Evolutionary conservation across 1,140 invertebrate species (phyloP), one percentile per base, ranked within the genome.

Genomic region (Macrotrachela quadricornifera): DNA sequence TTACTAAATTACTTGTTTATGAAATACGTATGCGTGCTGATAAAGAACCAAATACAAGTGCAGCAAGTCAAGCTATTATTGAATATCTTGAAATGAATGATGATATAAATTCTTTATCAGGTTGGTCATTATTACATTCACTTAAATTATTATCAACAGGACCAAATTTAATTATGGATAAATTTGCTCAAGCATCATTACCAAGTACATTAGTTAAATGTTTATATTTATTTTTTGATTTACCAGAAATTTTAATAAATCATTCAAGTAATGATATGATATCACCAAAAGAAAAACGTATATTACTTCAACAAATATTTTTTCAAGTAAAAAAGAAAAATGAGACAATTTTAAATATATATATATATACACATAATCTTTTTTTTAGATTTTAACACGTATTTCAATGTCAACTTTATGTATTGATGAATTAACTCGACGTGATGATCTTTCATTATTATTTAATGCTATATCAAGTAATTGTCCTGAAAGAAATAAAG

Each of bases 191-290:
- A 47, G 83, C 83, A 46, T 81, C 85, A 17, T 80, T 99, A 57
- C 91, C 92, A 40, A 95, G 87, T 54, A 97, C 92, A 37, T 73
- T 99, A 61, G 90, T 96, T 8, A 97, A 96, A 75, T 95, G 91
- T 73, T 73, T 97, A 38, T 99, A 99, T 68, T 71, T 99, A 55
- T 97, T 99, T 70, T 96, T 96, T 71, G 92, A 97, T 73, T 73
- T 99, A 46, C 88, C 91, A 42, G 64, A 68, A 30, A 60, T 68
- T 6, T 77, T 79, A 41, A 77, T 83, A 63, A 69, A 76, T 49
- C 16, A 42, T 1, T 59, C 61, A 37, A 70, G 65, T 12, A 84
- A 81, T 68, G 84, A 91, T 66, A 91, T 90, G 68, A 86, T 83
- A 51, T 80, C 83, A 9, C 77, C 78, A 59, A 40, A 48, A 53